Conservation (phyloP, 2,113 vertebrate species). For the Ictalurus furcatus region DNA sequence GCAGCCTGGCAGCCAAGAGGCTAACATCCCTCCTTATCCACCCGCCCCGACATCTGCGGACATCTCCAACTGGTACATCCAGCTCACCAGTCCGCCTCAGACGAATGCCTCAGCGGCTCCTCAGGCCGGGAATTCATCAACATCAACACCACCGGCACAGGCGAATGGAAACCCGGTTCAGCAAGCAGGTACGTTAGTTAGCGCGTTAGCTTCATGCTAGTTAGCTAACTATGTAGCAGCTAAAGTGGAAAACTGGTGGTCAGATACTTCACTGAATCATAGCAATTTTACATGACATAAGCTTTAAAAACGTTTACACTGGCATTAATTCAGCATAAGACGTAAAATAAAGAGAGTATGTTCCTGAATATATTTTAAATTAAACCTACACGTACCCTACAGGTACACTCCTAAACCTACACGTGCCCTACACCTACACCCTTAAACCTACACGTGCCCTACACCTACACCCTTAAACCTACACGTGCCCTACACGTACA, state of each 20-base stretch:
- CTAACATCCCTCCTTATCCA: slow-evolving; percentile 57
- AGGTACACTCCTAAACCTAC: not conserved
- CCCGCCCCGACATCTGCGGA: slow-evolving; percentile 45
- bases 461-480: not conserved
- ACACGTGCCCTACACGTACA: not conserved
- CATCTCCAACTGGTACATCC: slow-evolving; percentile 55
- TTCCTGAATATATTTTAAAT: too few species aligned
- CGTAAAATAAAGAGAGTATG: not conserved
- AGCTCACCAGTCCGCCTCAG: slow-evolving; percentile 28
- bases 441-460: not conserved
- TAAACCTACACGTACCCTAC: not conserved
- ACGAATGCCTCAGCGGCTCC: slow-evolving; percentile 35
- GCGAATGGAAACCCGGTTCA: slow-evolving; percentile 59
- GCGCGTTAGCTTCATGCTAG: slow-evolving; percentile 54
- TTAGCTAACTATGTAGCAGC: not conserved
- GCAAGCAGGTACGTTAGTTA: slow-evolving; percentile 48
- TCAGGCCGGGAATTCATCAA: slow-evolving; percentile 24
- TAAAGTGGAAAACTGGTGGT: not conserved
- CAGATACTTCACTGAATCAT: not conserved
- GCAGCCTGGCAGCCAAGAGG: slow-evolving; percentile 22
- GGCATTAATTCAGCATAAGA: not conserved
- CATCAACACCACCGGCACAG: not conserved
- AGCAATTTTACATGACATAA: not conserved
- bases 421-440: not conserved
- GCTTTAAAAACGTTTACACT: not conserved